Conservation (phyloP, 1,140 invertebrate genomes). For the Hypsibius dujardini region DNA sequence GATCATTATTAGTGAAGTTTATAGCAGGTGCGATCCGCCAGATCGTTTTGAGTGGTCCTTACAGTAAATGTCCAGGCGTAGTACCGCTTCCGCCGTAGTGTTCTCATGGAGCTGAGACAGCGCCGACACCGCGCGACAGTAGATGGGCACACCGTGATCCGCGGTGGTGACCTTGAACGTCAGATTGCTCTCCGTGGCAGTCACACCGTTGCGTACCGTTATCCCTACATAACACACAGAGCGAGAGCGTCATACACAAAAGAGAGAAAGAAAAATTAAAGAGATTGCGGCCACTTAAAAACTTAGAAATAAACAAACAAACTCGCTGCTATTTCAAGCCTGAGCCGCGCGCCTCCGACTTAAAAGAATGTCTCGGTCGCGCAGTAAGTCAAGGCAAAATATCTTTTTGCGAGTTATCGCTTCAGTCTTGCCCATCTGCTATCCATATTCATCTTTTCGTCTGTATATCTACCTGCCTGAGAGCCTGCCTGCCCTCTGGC, state of each 20-base stretch:
- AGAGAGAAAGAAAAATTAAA: too few relatives aligned
- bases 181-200: neutral
- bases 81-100: neutral
- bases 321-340: neutral
- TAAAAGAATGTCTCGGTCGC: neutral
- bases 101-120: constrained; percentile 7
- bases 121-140: constrained; percentile 2
- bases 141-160: neutral
- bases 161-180: constrained; percentile 1
- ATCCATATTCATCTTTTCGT: too few relatives aligned
- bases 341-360: neutral
- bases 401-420: too few relatives aligned
- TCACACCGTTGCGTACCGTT: neutral
- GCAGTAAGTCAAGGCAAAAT: neutral
- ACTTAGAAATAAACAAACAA: neutral
- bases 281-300: neutral
- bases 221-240: constrained; percentile 5
- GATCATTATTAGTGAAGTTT: too few relatives aligned
- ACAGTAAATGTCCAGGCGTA: constrained; percentile 5
- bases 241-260: neutral
- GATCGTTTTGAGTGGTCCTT: neutral
- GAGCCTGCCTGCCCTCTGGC: too few relatives aligned
- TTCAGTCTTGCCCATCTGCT: too few relatives aligned
- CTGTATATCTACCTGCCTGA: too few relatives aligned
- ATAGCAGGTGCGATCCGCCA: neutral